phyloP scores from a whole-genome alignment of 1,140 invertebrate species.

The Epicauta chinensis region DNA sequence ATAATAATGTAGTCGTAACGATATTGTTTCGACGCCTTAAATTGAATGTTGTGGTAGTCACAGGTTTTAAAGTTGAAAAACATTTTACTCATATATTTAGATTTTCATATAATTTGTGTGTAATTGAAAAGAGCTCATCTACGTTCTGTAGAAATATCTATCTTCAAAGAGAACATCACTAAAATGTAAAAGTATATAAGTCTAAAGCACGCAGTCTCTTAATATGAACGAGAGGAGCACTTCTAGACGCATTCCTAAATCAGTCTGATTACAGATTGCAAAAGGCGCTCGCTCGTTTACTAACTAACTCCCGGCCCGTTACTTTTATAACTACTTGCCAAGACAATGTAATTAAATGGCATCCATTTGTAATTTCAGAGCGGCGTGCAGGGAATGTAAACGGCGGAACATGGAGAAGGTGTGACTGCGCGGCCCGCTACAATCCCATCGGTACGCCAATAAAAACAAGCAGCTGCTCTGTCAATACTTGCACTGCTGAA shows the following conservation, averaged over 20 bases:
- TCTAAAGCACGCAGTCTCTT: constrained; percentile 17
- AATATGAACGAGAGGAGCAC: constrained; percentile 19
- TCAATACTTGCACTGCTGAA: constrained; percentile 34
- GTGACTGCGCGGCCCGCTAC: constrained; percentile 37
- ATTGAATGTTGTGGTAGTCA: too few species aligned
- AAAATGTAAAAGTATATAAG: not conserved
- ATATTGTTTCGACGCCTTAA: too few species aligned
- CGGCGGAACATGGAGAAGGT: constrained; percentile 43
- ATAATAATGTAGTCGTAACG: too few species aligned
- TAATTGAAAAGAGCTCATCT: too few species aligned
- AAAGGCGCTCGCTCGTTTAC: constrained; percentile 33
- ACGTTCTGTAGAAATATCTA: too few species aligned
- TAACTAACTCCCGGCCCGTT: constrained; percentile 35
- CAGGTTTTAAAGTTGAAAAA: too few species aligned
- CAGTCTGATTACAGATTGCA: constrained; percentile 40
- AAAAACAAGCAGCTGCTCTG: constrained; percentile 39
- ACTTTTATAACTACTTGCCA: constrained; percentile 43
- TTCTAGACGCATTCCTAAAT: constrained; percentile 35
- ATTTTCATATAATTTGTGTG: too few species aligned
- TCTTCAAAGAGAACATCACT: too few species aligned
- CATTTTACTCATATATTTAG: too few species aligned
- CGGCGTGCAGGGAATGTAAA: constrained; percentile 41
- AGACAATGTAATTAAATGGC: constrained; percentile 45
- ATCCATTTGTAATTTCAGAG: constrained; percentile 44
- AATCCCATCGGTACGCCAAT: constrained; percentile 34